phyloP scores from a whole-genome alignment of 2,888 invertebrate genomes.

The Creontiades dilutus region DNA sequence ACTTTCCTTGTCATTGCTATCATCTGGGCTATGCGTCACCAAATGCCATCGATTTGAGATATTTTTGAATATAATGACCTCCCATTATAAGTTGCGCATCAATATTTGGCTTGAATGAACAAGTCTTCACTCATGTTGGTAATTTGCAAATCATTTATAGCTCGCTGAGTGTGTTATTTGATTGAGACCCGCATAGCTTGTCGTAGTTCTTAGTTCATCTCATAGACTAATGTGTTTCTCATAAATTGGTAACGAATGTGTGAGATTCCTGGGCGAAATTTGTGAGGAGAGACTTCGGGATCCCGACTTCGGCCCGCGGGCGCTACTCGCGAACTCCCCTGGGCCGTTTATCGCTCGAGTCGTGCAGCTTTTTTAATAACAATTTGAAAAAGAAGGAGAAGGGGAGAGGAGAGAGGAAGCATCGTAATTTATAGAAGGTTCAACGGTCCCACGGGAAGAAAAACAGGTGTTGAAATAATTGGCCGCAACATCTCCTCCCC shows the following conservation, averaged over 20 bases:
- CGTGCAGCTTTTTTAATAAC: slow-evolving; percentile 40
- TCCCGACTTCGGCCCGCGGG: not conserved
- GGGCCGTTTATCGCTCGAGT: slow-evolving; percentile 24
- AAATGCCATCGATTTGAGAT: too few relatives aligned
- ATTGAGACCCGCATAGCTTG: too few relatives aligned
- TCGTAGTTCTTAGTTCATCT: too few relatives aligned
- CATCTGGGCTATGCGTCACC: too few relatives aligned
- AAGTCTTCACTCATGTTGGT: too few relatives aligned
- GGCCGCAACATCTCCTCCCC: not conserved
- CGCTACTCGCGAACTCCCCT: slow-evolving; percentile 5
- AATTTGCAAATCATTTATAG: too few relatives aligned
- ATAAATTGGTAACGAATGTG: not conserved
- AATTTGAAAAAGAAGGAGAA: not conserved
- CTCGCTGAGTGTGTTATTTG: too few relatives aligned
- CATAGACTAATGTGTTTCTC: too few relatives aligned
- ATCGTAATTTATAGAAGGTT: slow-evolving; percentile 39
- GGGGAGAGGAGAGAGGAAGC: not conserved
- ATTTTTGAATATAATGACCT: too few relatives aligned
- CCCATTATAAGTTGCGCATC: too few relatives aligned
- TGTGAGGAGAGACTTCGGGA: not conserved
- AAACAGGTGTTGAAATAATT: slow-evolving; percentile 39
- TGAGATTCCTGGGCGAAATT: not conserved
- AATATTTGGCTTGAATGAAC: too few relatives aligned
- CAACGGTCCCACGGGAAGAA: slow-evolving; percentile 36
- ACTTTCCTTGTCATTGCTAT: too few relatives aligned